phyloP scores from a whole-genome alignment of 92 coral and sea anemone genomes.

The Parazoanthus atlanticus region DNA sequence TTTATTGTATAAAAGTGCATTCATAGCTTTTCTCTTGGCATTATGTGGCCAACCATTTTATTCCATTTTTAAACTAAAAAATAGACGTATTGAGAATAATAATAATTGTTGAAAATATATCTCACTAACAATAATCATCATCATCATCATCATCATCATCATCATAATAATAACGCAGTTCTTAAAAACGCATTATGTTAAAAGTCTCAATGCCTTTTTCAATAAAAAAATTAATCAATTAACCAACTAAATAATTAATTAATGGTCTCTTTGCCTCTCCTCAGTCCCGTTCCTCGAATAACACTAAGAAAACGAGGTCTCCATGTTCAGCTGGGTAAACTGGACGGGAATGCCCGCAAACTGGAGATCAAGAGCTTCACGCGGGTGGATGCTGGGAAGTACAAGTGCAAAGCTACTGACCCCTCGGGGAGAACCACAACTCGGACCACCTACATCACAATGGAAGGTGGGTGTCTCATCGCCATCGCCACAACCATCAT shows the following conservation, averaged over 20 bases:
- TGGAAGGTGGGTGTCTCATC: conserved; percentile 75
- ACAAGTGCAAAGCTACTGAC: conserved; percentile 80
- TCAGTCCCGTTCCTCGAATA: conserved; percentile 93
- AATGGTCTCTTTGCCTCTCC: neutral
- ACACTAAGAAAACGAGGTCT: conserved; percentile 75
- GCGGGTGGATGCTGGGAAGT: conserved; percentile 81
- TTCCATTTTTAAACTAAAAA: too few species aligned
- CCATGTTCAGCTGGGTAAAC: conserved; percentile 68
- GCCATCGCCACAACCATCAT: neutral
- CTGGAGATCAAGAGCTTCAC: conserved; percentile 72
- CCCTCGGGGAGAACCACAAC: conserved; percentile 70
- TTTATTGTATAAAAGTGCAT: too few species aligned
- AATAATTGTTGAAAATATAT: too few species aligned
- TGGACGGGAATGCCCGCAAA: conserved; percentile 80
- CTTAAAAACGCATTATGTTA: neutral
- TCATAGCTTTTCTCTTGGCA: too few species aligned
- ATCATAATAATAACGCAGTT: too few species aligned
- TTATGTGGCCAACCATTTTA: too few species aligned
- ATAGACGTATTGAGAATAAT: too few species aligned
- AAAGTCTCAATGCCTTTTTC: too few species aligned
- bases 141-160: too few species aligned
- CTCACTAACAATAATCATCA: too few species aligned
- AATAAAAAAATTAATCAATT: too few species aligned
- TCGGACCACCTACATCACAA: conserved; percentile 62
- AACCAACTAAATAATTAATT: neutral